phyloP scores from a whole-genome alignment of 1,140 invertebrate genomes.

The Mya arenaria region DNA sequence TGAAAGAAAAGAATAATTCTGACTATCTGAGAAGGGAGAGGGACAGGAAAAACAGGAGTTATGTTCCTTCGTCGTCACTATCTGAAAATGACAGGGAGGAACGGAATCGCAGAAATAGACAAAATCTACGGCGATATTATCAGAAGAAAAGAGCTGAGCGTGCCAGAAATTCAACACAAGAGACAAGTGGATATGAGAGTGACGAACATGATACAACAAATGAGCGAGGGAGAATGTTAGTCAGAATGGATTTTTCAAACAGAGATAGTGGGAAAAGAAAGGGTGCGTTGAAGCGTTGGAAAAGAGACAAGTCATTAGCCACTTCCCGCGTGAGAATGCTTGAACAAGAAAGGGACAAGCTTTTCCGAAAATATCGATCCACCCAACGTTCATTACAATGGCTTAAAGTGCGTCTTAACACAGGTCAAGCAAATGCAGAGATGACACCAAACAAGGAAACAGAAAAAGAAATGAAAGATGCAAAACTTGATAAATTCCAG shows the following conservation, averaged over 20 bases:
- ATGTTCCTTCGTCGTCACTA: not conserved
- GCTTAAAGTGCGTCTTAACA: not conserved
- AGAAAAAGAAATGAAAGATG: constrained; percentile 5
- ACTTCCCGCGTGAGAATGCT: not conserved
- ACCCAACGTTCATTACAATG: constrained; percentile 2
- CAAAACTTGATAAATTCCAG: not conserved
- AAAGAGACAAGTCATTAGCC: constrained; percentile 24
- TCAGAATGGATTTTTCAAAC: constrained; percentile 29
- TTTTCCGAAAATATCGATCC: too few species aligned
- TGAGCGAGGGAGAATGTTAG: not conserved
- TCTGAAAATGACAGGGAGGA: constrained; percentile 15
- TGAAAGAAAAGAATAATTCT: constrained; percentile 33
- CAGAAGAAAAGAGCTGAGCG: not conserved
- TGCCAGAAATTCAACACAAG: not conserved
- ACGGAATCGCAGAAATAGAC: not conserved
- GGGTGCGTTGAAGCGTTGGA: constrained; percentile 20
- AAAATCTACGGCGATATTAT: constrained; percentile 24
- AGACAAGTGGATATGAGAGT: constrained; percentile 45
- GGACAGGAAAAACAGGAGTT: constrained; percentile 14
- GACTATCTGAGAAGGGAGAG: constrained; percentile 43
- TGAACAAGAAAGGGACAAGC: constrained; percentile 22
- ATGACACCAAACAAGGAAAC: constrained; percentile 6
- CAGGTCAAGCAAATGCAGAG: not conserved
- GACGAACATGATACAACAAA: not conserved
- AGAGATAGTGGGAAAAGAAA: constrained; percentile 17